Percentiles rank a stretch among this genome's conserved stretches.
Conservation (phyloP, 64 coral and sea anemone species). For the Pocillopora verrucosa region DNA sequence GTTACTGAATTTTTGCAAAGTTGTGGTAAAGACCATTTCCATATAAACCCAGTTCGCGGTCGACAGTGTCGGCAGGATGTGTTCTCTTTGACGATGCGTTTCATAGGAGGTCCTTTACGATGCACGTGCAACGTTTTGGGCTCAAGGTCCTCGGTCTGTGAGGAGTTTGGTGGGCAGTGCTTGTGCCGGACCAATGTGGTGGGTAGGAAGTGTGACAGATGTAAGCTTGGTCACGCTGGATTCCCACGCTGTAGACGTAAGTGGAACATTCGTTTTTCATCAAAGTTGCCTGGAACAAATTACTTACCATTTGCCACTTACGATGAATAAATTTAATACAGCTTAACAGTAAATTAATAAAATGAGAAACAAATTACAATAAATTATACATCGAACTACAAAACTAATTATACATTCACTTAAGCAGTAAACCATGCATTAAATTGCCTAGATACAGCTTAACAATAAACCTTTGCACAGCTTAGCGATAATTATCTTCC, state of each 20-base stretch:
- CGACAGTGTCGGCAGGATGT: constrained; percentile 50
- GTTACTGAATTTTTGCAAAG: constrained; percentile 63
- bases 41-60: constrained; percentile 14
- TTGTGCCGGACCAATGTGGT: constrained; percentile 68
- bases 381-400: too few relatives aligned
- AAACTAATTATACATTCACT: too few relatives aligned
- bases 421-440: too few relatives aligned
- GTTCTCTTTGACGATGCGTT: constrained; percentile 73
- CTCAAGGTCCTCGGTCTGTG: constrained; percentile 56
- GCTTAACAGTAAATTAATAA: too few relatives aligned
- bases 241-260: constrained; percentile 65
- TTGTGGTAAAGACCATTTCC: constrained; percentile 76
- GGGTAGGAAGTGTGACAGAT: constrained; percentile 81
- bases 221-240: constrained; percentile 65
- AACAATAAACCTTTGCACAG: too few relatives aligned
- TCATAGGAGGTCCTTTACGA: constrained; percentile 47
- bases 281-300: too few relatives aligned
- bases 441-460: too few relatives aligned
- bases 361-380: too few relatives aligned
- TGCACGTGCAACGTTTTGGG: constrained; percentile 72
- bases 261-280: neutral
- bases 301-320: too few relatives aligned
- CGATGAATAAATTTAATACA: too few relatives aligned
- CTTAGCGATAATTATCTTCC: too few relatives aligned
- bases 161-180: constrained; percentile 80